Conservation (phyloP, 2,888 invertebrate genomes). For the Steromphala cineraria region DNA sequence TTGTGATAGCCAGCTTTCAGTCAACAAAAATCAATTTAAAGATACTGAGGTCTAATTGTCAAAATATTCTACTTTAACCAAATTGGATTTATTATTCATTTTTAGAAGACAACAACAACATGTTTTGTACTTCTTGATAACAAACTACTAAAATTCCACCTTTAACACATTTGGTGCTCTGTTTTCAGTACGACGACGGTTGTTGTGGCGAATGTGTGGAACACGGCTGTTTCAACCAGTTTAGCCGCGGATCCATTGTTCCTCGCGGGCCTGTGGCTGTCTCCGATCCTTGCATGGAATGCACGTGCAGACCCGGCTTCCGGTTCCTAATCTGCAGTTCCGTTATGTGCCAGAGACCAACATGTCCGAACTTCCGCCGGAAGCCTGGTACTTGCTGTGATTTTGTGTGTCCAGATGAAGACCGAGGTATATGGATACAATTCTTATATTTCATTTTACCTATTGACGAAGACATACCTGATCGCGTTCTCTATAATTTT, state of each 20-base stretch:
- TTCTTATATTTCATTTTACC: too few species aligned
- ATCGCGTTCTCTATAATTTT: too few species aligned
- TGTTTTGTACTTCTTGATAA: too few species aligned
- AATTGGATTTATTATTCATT: too few species aligned
- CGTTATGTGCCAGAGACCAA: not conserved
- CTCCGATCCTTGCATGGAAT: not conserved
- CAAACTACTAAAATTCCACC: too few species aligned
- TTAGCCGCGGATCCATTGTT: not conserved
- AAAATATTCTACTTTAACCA: too few species aligned
- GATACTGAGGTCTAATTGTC: too few species aligned
- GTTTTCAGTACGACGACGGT: not conserved
- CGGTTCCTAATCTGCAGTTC: not conserved
- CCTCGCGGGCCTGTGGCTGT: not conserved
- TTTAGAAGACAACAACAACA: too few species aligned
- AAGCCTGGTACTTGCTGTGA: not conserved
- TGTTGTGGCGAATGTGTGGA: not conserved
- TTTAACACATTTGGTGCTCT: not conserved
- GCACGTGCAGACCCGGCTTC: not conserved
- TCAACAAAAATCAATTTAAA: too few species aligned
- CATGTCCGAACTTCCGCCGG: not conserved
- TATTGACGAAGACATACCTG: too few species aligned
- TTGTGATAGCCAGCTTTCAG: too few species aligned
- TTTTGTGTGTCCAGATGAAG: not conserved
- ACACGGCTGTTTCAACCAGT: not conserved
- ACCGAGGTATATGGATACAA: too few species aligned